A percentile compares a stretch with the other conserved stretches of the same genome.
Evolutionary conservation across 2,888 invertebrate genomes (phyloP).

Genomic region (Drosophila acutilabella): DNA sequence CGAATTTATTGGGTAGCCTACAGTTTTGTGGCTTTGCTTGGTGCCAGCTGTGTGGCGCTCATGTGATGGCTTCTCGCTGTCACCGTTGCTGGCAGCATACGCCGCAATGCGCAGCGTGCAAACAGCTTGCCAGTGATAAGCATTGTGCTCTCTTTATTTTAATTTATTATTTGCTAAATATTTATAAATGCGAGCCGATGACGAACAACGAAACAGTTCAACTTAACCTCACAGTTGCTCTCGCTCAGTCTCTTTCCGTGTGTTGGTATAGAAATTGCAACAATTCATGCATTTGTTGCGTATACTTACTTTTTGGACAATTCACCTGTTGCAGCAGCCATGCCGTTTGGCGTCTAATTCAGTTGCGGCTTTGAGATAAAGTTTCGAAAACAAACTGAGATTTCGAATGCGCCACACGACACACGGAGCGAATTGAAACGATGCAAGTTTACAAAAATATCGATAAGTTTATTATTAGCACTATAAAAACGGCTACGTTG

Average conservation of each 20-base stretch:
- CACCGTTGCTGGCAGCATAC: slow-evolving; percentile 17
- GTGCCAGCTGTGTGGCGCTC: slow-evolving; percentile 49
- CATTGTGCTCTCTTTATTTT: slow-evolving; percentile 1
- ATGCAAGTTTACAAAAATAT: slow-evolving; percentile 28
- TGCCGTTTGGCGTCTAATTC: slow-evolving; percentile 44
- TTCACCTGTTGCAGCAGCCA: slow-evolving; percentile 81
- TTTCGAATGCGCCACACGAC: slow-evolving; percentile 46
- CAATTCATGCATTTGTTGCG: neutral
- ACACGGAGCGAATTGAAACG: slow-evolving; percentile 45
- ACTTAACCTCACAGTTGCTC: slow-evolving; percentile 55
- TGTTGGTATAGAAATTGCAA: slow-evolving; percentile 9
- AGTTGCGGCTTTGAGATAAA: slow-evolving; percentile 9
- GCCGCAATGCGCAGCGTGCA: slow-evolving; percentile 38
- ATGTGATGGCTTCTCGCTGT: slow-evolving; percentile 47
- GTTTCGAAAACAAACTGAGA: slow-evolving; percentile 24
- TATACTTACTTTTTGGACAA: slow-evolving; percentile 83
- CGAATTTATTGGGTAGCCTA: slow-evolving; percentile 49
- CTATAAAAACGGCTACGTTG: slow-evolving; percentile 8
- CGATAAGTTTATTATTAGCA: slow-evolving; percentile 33
- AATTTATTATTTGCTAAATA: neutral
- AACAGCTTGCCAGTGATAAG: slow-evolving; percentile 23
- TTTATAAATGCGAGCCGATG: slow-evolving; percentile 1
- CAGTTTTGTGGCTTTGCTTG: slow-evolving; percentile 82
- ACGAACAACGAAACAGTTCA: slow-evolving; percentile 34
- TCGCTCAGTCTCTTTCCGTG: neutral